Percentiles rank a stretch among this genome's conserved stretches.
phyloP scores from a whole-genome alignment of 2,113 vertebrate species.

The Melozone crissalis region DNA sequence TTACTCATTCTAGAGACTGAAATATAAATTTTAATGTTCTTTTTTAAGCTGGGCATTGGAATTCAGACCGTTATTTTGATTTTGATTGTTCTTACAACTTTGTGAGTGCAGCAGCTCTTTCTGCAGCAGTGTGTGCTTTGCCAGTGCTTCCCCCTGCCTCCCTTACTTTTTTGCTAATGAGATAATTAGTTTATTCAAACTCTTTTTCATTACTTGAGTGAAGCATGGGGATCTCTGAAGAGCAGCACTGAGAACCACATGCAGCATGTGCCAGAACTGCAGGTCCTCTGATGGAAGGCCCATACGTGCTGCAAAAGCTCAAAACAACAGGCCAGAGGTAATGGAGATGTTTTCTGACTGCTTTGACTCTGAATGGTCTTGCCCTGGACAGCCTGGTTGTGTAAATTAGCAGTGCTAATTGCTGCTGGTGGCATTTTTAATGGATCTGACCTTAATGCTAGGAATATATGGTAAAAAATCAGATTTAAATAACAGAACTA shows the following conservation, averaged over 20 bases:
- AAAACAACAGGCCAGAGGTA: neutral
- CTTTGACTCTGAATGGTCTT: neutral
- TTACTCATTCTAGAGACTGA: neutral
- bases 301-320: neutral
- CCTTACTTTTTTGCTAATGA: neutral
- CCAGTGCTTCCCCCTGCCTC: neutral
- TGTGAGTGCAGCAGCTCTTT: neutral
- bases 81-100: neutral
- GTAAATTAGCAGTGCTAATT: neutral
- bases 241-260: slow-evolving; percentile 4
- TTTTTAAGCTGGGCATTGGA: neutral
- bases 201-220: neutral
- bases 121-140: neutral
- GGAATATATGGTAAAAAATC: neutral
- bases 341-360: neutral
- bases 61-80: neutral
- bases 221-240: slow-evolving; percentile 51
- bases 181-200: slow-evolving; percentile 26
- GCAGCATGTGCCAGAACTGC: slow-evolving; percentile 49
- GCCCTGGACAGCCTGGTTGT: neutral
- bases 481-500: neutral
- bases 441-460: neutral
- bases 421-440: neutral
- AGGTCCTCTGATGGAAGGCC: slow-evolving; percentile 21
- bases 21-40: neutral